phyloP scores from a whole-genome alignment of 2,888 invertebrate species.

The Andricus quercusramuli region DNA sequence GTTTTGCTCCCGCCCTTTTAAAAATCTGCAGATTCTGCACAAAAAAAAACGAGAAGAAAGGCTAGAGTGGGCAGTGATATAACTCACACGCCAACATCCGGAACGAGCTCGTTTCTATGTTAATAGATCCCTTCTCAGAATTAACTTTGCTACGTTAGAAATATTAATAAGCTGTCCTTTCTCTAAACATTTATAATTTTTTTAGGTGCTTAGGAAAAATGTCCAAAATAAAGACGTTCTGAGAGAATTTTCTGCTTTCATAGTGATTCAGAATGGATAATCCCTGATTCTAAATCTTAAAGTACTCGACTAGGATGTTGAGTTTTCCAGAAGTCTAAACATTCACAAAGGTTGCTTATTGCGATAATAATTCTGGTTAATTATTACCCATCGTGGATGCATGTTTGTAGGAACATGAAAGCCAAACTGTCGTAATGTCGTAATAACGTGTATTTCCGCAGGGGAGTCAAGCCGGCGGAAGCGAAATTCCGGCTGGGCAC shows the following conservation, averaged over 20 bases:
- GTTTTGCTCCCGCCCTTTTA: not conserved
- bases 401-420: conserved; percentile 11
- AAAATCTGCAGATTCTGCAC: not conserved
- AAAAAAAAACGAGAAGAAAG: not conserved
- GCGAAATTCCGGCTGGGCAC: conserved; percentile 29
- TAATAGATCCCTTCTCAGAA: not conserved
- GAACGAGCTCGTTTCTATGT: conserved; percentile 6
- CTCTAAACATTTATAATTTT: not conserved
- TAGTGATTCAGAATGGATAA: no score
- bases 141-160: not conserved
- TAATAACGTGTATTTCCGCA: conserved; percentile 38
- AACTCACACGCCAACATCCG: conserved; percentile 4
- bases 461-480: conserved; percentile 29
- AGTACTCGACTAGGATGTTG: no score
- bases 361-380: not conserved
- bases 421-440: conserved; percentile 8
- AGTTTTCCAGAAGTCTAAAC: no score
- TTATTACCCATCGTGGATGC: not conserved
- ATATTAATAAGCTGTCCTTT: not conserved
- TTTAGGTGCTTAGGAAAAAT: no score
- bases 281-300: no score
- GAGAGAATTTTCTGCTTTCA: no score
- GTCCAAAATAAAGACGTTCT: no score
- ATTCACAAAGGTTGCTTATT: not conserved
- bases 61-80: not conserved